These are phyloP conservation scores for Calliopum simillimum DNA, from an alignment of 2,888 invertebrate genomes.

Conservation along the genomic window DNA sequence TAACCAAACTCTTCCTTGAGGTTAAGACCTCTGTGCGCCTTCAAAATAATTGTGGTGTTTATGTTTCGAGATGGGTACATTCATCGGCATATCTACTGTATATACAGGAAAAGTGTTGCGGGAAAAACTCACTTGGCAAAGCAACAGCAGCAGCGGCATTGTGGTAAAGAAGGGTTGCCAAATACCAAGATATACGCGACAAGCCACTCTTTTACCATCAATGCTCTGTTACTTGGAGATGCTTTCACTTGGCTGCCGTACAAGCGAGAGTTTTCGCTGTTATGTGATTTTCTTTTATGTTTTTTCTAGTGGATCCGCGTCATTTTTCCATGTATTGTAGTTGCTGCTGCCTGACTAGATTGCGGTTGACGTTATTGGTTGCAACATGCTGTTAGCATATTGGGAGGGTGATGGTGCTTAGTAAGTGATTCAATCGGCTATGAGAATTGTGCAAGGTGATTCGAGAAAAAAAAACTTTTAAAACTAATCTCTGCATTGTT, in stretches of 20 bases:
- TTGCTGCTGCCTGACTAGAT: neutral
- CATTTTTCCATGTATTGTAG: neutral
- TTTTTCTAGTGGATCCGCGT: neutral
- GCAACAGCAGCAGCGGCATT: neutral
- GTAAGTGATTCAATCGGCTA: neutral
- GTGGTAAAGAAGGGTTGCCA: conserved; percentile 18
- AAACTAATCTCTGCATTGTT: no score
- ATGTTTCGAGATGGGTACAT: neutral
- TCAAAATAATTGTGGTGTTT: no score
- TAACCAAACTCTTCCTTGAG: conserved; percentile 12
- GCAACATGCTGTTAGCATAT: neutral
- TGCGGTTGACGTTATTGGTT: neutral
- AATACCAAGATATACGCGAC: neutral
- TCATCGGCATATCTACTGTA: neutral
- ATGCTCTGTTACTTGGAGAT: neutral
- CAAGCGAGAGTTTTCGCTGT: conserved; percentile 21
- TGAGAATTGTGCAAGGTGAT: neutral
- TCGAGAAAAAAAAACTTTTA: neutral
- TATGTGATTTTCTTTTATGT: neutral
- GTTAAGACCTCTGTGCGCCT: conserved; percentile 6
- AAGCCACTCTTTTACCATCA: conserved; percentile 2
- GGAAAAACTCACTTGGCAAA: conserved; percentile 13
- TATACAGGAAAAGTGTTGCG: conserved; percentile 2
- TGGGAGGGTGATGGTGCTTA: neutral
- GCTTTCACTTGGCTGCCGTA: conserved; percentile 26